A percentile compares a stretch with the other conserved stretches of the same genome.
phyloP scores from a whole-genome alignment of 1,140 invertebrate species.

The Caenorhabditis remanei region DNA sequence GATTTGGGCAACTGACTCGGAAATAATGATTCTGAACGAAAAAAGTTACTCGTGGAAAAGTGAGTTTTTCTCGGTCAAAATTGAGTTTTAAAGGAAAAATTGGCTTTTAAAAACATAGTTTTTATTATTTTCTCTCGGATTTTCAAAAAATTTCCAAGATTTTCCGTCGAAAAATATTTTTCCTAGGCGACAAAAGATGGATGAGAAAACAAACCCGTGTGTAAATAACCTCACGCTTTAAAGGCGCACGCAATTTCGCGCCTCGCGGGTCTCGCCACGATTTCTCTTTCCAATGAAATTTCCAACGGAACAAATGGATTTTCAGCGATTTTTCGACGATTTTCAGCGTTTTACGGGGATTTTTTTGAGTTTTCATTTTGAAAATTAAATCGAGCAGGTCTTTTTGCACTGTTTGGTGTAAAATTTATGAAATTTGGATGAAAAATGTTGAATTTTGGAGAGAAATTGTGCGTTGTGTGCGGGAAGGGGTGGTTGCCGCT shows the following conservation, averaged over 20 bases:
- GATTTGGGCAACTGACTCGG: no score
- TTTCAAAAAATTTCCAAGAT: not conserved
- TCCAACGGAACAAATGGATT: not conserved
- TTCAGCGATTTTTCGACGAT: not conserved
- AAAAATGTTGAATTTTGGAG: not conserved
- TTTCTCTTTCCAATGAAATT: not conserved
- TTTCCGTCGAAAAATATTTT: not conserved
- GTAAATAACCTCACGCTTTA: not conserved
- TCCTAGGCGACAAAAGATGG: not conserved
- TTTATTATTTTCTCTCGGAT: no score
- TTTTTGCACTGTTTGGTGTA: not conserved
- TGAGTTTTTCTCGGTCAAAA: no score
- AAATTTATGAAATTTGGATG: not conserved
- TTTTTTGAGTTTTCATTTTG: not conserved
- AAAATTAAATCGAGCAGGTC: not conserved
- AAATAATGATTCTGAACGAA: no score
- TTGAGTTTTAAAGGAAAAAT: no score
- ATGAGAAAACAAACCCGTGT: not conserved
- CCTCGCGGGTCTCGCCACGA: constrained; percentile 13
- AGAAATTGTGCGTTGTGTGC: not conserved
- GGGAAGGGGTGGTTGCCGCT: not conserved
- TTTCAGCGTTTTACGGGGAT: not conserved
- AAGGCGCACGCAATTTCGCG: not conserved
- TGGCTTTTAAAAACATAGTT: no score
- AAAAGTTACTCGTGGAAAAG: no score